A percentile compares a stretch with the other conserved stretches of the same genome.
phyloP scores from a whole-genome alignment of 2,888 invertebrate genomes.

The Drosophila macrospina region DNA sequence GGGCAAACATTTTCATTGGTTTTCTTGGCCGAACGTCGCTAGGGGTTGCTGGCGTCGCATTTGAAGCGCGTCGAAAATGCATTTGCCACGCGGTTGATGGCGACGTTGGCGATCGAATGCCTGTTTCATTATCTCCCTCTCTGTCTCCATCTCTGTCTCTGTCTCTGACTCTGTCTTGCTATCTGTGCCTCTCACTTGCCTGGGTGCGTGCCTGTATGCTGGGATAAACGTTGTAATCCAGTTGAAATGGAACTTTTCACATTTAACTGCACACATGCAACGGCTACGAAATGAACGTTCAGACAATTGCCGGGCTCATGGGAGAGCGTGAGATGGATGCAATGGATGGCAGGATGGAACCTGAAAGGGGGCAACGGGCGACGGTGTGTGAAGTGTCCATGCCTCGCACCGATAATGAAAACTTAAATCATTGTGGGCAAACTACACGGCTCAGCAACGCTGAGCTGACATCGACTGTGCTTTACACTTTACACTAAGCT shows the following conservation, averaged over 20 bases:
- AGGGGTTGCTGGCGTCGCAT: slow-evolving; percentile 52
- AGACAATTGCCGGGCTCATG: slow-evolving; percentile 13
- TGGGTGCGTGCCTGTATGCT: slow-evolving; percentile 66
- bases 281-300: not conserved
- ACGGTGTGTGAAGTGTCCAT: slow-evolving; percentile 25
- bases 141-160: slow-evolving; percentile 4
- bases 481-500: slow-evolving; percentile 29
- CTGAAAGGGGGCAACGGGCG: not conserved
- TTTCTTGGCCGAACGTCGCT: slow-evolving; percentile 46
- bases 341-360: not conserved
- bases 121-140: slow-evolving; percentile 59
- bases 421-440: slow-evolving; percentile 76
- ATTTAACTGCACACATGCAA: slow-evolving; percentile 74
- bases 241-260: slow-evolving; percentile 79
- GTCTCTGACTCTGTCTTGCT: not conserved
- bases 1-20: slow-evolving; percentile 76
- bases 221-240: slow-evolving; percentile 79
- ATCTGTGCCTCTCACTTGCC: not conserved
- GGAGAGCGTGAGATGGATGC: not conserved
- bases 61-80: slow-evolving; percentile 77
- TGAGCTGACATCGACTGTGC: not conserved
- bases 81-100: slow-evolving; percentile 64
- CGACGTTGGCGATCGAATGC: slow-evolving; percentile 59
- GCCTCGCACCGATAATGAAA: slow-evolving; percentile 73
- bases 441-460: slow-evolving; percentile 46